These are phyloP conservation scores for Noctua fimbriata DNA, from an alignment of 2,888 invertebrate species.

Conservation along the genomic window DNA sequence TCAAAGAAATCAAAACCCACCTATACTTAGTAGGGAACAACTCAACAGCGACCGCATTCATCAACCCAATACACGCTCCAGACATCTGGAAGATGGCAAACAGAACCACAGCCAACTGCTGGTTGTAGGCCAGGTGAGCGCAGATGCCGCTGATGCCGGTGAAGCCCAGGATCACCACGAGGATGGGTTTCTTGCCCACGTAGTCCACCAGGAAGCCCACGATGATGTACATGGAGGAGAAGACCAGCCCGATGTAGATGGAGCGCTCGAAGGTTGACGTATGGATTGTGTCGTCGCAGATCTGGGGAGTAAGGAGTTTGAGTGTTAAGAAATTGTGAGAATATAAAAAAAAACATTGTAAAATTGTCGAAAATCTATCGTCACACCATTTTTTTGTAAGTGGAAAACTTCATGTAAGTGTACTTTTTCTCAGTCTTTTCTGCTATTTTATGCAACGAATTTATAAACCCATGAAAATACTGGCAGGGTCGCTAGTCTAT, in stretches of 20 bases:
- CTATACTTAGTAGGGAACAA: slow-evolving; percentile 90
- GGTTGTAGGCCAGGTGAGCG: slow-evolving; percentile 91
- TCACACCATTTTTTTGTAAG: background rate
- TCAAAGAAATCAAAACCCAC: slow-evolving; percentile 68
- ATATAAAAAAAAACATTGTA: background rate
- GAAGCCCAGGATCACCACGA: slow-evolving; percentile 86
- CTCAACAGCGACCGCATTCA: slow-evolving; percentile 91
- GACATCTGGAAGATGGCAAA: slow-evolving; percentile 89
- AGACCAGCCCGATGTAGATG: slow-evolving; percentile 92
- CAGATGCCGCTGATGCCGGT: slow-evolving; percentile 90
- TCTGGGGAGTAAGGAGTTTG: slow-evolving; percentile 60
- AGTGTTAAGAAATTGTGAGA: slow-evolving; percentile 7
- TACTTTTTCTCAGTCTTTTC: background rate
- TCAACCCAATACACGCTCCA: slow-evolving; percentile 90
- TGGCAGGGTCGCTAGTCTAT: too few relatives aligned
- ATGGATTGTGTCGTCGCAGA: slow-evolving; percentile 90
- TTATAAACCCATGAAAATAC: background rate
- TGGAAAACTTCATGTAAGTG: background rate
- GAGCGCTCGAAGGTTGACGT: slow-evolving; percentile 92
- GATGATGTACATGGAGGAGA: slow-evolving; percentile 91
- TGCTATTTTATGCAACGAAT: background rate
- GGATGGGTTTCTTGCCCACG: slow-evolving; percentile 89
- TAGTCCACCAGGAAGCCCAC: slow-evolving; percentile 91
- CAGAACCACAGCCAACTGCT: slow-evolving; percentile 90
- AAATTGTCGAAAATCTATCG: background rate